phyloP scores from a whole-genome alignment of 2,113 vertebrate genomes.

The Okapia johnstoni region DNA sequence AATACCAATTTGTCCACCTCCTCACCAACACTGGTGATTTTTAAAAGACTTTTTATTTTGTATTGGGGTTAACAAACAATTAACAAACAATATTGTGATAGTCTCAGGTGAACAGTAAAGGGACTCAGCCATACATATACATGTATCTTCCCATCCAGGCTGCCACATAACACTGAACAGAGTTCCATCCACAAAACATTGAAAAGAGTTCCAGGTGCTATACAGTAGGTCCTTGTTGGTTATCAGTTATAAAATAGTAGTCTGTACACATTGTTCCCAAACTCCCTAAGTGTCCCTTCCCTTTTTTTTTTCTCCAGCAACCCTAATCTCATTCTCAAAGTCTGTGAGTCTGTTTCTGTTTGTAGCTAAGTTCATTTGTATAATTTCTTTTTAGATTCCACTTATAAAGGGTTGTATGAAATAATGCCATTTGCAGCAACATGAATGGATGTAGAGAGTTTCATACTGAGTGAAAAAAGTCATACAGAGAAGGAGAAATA shows the following conservation, averaged over 20 bases:
- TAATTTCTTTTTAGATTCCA: background rate
- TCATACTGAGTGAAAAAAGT: background rate
- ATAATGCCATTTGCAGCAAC: background rate
- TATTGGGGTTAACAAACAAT: background rate
- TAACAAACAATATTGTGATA: background rate
- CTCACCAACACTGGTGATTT: background rate
- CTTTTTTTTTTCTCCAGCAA: background rate
- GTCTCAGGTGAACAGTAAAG: background rate
- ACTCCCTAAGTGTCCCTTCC: background rate
- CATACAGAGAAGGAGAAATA: background rate
- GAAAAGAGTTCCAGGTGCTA: background rate
- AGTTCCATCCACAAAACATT: background rate
- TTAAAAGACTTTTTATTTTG: background rate
- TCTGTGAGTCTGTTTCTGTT: background rate
- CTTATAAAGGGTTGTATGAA: background rate
- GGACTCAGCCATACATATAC: background rate
- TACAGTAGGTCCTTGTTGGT: background rate
- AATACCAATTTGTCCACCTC: background rate
- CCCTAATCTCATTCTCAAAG: background rate
- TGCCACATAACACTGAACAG: background rate
- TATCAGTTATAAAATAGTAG: background rate
- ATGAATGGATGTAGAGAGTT: background rate
- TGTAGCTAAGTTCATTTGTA: background rate
- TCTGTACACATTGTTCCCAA: background rate
- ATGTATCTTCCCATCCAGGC: background rate